Conservation (phyloP, 2,113 vertebrate genomes). For the Nesospiza acunhae region DNA sequence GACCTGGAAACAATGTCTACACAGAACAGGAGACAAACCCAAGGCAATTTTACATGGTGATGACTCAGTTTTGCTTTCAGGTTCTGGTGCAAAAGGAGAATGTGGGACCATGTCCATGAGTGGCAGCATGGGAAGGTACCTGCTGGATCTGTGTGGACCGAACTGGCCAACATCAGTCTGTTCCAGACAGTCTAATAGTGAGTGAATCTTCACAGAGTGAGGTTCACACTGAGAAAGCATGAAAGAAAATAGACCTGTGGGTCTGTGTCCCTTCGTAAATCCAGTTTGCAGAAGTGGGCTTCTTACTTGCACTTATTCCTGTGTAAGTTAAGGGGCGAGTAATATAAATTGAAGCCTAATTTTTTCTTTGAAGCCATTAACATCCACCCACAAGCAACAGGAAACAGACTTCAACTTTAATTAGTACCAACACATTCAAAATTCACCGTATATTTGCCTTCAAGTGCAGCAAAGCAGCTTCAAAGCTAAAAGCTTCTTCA, state of each 20-base stretch:
- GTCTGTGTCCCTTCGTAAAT: background rate
- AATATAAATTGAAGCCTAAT: constrained; percentile 45
- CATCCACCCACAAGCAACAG: constrained; percentile 67
- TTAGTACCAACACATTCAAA: constrained; percentile 65
- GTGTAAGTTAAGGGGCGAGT: background rate
- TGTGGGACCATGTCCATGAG: background rate
- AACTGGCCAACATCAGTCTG: background rate
- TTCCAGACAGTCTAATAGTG: background rate
- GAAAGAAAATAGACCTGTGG: background rate
- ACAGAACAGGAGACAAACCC: background rate
- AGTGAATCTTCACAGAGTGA: background rate
- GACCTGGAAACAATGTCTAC: background rate
- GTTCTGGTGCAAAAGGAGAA: background rate
- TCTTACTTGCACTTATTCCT: background rate
- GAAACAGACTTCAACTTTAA: constrained; percentile 73
- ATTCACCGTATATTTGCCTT: constrained; percentile 62
- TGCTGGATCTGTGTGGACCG: background rate
- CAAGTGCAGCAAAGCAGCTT: constrained; percentile 60
- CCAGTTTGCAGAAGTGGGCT: background rate
- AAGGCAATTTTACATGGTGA: background rate
- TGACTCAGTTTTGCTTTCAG: background rate
- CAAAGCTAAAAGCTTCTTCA: constrained; percentile 71
- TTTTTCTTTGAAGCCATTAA: constrained; percentile 67
- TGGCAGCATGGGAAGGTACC: rapidly evolving
- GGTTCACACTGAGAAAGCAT: background rate